Conservation (phyloP, 1,140 invertebrate species). For the Palaemon carinicauda region DNA sequence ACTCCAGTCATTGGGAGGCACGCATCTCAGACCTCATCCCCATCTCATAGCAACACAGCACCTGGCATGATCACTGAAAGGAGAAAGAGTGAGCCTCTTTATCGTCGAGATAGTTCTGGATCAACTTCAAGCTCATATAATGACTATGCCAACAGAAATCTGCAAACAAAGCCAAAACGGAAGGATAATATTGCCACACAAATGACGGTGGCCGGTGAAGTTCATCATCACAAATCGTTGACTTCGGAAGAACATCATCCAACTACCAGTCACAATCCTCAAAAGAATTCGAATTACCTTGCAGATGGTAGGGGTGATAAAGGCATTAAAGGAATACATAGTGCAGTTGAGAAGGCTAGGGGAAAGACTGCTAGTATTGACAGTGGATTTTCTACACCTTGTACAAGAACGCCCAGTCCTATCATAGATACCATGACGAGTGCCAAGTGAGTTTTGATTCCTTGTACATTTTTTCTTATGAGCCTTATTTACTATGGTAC, state of each 20-base stretch:
- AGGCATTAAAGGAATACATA: not conserved
- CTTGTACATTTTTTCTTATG: no score
- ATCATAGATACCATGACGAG: slow-evolving; percentile 49
- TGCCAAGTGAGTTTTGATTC: slow-evolving; percentile 41
- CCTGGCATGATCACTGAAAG: no score
- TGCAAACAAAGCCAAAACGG: not conserved
- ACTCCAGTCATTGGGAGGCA: slow-evolving; percentile 58
- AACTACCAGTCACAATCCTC: not conserved
- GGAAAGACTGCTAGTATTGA: slow-evolving; percentile 21
- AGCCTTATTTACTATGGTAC: no score
- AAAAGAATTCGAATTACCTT: not conserved
- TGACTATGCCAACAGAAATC: not conserved
- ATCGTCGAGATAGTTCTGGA: not conserved
- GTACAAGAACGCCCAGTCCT: slow-evolving; percentile 51
- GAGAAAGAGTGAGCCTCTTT: not conserved
- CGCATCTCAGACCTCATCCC: not conserved
- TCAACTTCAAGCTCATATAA: not conserved
- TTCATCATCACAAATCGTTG: not conserved
- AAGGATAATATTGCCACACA: no score
- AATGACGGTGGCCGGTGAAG: slow-evolving; percentile 25
- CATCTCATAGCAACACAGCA: not conserved
- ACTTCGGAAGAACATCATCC: not conserved
- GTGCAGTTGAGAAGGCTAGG: not conserved
- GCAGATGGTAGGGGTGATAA: not conserved
- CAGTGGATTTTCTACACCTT: slow-evolving; percentile 54